Evolutionary conservation across 2,888 invertebrate genomes (phyloP).

Genomic region (Cheilosia impressa): DNA sequence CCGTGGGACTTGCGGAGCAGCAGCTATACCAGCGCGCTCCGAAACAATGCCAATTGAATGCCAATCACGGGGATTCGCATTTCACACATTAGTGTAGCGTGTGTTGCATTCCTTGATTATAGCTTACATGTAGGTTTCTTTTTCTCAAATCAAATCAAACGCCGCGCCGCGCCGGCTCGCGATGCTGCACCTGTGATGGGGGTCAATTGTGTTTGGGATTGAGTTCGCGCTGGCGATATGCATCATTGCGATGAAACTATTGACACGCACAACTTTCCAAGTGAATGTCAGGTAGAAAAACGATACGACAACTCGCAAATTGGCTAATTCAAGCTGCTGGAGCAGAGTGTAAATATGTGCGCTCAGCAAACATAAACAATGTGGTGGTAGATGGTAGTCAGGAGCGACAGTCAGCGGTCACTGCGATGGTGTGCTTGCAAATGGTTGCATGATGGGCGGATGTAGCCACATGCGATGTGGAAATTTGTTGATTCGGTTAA

Average conservation of each 20-base stretch:
- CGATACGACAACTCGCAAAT: slow-evolving; percentile 43
- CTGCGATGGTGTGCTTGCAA: neutral
- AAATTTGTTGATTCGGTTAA: slow-evolving; percentile 8
- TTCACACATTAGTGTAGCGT: slow-evolving; percentile 66
- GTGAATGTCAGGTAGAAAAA: slow-evolving; percentile 51
- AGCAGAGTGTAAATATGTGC: slow-evolving; percentile 57
- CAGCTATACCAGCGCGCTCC: slow-evolving; percentile 35
- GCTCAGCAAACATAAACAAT: slow-evolving; percentile 17
- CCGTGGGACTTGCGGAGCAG: slow-evolving; percentile 57
- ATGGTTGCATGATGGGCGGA: slow-evolving; percentile 15
- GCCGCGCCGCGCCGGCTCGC: slow-evolving; percentile 1
- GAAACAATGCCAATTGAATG: slow-evolving; percentile 72
- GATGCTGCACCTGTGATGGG: slow-evolving; percentile 60
- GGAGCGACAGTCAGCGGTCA: neutral
- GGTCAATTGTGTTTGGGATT: slow-evolving; percentile 50
- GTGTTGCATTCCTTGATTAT: slow-evolving; percentile 51
- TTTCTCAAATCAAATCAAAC: slow-evolving; percentile 57
- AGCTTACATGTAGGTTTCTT: slow-evolving; percentile 64
- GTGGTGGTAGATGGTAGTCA: neutral
- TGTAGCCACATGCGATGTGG: slow-evolving; percentile 2
- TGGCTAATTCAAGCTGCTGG: slow-evolving; percentile 53
- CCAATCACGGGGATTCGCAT: slow-evolving; percentile 66
- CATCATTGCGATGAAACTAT: slow-evolving; percentile 65
- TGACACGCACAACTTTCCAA: slow-evolving; percentile 74
- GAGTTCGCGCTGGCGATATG: slow-evolving; percentile 44